These are phyloP conservation scores for Damaliscus lunatus DNA, from an alignment of 2,113 vertebrate genomes.

Conservation along the genomic window DNA sequence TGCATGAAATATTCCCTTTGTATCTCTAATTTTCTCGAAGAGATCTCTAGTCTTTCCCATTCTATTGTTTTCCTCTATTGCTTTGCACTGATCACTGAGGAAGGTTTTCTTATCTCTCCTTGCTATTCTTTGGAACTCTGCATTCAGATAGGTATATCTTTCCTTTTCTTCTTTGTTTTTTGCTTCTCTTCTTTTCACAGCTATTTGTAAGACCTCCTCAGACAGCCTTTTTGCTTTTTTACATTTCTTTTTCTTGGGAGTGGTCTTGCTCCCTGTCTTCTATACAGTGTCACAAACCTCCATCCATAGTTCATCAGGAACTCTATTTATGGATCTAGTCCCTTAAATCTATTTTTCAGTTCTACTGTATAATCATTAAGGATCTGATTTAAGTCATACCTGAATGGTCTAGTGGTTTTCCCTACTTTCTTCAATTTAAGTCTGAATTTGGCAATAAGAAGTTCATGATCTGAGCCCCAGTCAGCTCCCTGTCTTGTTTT, in stretches of 20 bases:
- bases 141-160: not conserved
- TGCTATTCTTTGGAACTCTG: not conserved
- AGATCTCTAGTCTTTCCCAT: not conserved
- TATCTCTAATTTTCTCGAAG: no score
- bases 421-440: not conserved
- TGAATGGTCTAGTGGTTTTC: not conserved
- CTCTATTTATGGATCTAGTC: not conserved
- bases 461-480: not conserved
- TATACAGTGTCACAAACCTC: not conserved
- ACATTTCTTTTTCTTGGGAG: not conserved
- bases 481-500: not conserved
- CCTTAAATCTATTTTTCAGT: not conserved
- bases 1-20: no score
- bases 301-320: not conserved
- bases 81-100: not conserved
- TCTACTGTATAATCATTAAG: not conserved
- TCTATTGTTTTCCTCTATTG: not conserved
- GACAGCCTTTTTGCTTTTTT: not conserved
- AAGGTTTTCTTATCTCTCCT: not conserved
- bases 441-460: not conserved
- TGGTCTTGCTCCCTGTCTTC: not conserved
- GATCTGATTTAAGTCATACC: not conserved
- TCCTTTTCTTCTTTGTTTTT: not conserved
- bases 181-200: not conserved
- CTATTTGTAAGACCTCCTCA: not conserved